phyloP scores from a whole-genome alignment of 1,140 invertebrate genomes.

The Nilaparvata lugens region DNA sequence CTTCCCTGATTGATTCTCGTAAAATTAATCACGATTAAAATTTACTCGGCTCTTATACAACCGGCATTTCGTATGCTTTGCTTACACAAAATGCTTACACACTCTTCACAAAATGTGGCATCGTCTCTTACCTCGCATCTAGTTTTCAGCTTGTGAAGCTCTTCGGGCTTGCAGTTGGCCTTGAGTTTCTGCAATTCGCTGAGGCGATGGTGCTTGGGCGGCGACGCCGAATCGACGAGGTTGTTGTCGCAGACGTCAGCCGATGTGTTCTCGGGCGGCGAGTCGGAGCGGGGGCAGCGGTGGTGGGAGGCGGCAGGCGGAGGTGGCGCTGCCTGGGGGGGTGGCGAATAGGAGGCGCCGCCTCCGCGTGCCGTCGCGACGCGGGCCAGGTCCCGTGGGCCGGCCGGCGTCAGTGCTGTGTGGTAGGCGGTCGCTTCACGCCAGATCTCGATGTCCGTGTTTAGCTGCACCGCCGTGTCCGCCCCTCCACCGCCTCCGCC shows the following conservation, averaged over 20 bases:
- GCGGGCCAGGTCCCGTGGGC: conserved; percentile 35
- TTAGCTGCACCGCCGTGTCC: conserved; percentile 39
- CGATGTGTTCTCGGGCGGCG: conserved; percentile 35
- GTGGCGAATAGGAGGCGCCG: not conserved
- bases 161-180: conserved; percentile 71
- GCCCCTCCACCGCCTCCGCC: conserved; percentile 14
- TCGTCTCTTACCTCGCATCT: conserved; percentile 56
- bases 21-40: too few species aligned
- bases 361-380: conserved; percentile 11
- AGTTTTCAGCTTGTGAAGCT: conserved; percentile 60
- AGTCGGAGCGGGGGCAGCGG: conserved; percentile 21
- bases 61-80: too few species aligned
- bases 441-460: conserved; percentile 69
- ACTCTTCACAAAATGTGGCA: too few species aligned
- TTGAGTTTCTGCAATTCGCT: conserved; percentile 60
- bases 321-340: conserved; percentile 5
- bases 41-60: too few species aligned
- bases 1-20: too few species aligned
- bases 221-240: conserved; percentile 57
- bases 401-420: conserved; percentile 46
- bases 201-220: conserved; percentile 51
- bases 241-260: conserved; percentile 32
- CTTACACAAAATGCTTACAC: too few species aligned
- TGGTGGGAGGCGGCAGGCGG: conserved; percentile 3
- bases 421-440: conserved; percentile 53